Evolutionary conservation across 2,113 vertebrate species (phyloP).

Genomic region (Salvator merianae): DNA sequence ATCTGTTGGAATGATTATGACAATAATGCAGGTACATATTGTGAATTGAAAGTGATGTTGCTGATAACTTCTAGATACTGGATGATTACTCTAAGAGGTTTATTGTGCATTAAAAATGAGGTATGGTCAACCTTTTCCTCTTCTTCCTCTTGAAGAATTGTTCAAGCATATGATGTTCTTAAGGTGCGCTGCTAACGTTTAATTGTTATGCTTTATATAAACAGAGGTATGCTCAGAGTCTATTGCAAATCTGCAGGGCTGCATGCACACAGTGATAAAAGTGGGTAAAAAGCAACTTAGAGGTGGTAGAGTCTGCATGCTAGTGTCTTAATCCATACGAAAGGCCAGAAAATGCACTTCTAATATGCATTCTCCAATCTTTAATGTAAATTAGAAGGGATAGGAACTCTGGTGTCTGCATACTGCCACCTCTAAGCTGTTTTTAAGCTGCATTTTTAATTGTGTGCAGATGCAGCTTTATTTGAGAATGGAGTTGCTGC

Average conservation of each 20-base stretch:
- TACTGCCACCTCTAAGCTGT: no score
- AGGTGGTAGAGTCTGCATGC: no score
- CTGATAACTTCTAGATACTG: background rate
- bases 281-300: no score
- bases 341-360: no score
- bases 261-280: background rate
- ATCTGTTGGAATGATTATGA: no score
- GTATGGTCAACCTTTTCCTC: background rate
- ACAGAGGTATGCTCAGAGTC: background rate
- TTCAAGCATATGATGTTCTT: background rate
- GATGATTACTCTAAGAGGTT: background rate
- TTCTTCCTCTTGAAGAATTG: background rate
- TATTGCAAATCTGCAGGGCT: background rate
- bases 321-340: no score
- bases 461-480: background rate
- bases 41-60: background rate
- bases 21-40: no score
- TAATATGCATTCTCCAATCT: no score
- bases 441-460: no score
- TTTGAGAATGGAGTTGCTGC: background rate
- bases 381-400: no score
- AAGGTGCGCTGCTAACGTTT: background rate
- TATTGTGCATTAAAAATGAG: background rate
- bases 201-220: background rate
- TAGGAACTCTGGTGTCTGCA: no score